Evolutionary conservation across 2,797 vertebrate genomes (phyloP).

Genomic region (Choloepus didactylus): DNA sequence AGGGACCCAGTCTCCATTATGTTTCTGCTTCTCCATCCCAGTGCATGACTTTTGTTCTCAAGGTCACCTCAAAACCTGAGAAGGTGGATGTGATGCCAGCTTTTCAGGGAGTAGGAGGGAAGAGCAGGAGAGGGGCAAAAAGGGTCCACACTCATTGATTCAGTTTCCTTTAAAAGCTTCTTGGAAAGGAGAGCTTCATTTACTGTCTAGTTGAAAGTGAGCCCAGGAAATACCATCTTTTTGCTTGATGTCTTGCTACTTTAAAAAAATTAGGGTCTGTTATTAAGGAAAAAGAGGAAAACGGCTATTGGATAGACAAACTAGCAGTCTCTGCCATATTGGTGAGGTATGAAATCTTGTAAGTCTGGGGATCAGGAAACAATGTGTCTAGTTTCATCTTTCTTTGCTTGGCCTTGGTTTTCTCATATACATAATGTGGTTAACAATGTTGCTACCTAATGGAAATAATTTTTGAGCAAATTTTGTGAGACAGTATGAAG

Average conservation of each 20-base stretch:
- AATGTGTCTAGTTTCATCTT: not conserved
- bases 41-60: not conserved
- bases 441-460: conserved; percentile 33
- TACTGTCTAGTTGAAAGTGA: not conserved
- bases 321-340: not conserved
- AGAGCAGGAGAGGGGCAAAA: not conserved
- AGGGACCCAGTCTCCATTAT: accelerated
- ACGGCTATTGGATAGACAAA: not conserved
- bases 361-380: not conserved
- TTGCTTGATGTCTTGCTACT: not conserved
- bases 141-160: not conserved
- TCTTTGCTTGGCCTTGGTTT: not conserved
- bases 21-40: not conserved
- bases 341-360: not conserved
- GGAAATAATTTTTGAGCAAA: conserved; percentile 54
- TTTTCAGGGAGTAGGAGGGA: not conserved
- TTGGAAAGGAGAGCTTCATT: not conserved
- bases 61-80: not conserved
- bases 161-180: not conserved
- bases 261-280: not conserved
- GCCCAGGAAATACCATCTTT: not conserved
- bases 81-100: not conserved
- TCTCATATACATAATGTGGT: not conserved
- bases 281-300: not conserved
- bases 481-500: conserved; percentile 23